Conservation (phyloP, 2,113 vertebrate genomes). For the Marmota monax region DNA sequence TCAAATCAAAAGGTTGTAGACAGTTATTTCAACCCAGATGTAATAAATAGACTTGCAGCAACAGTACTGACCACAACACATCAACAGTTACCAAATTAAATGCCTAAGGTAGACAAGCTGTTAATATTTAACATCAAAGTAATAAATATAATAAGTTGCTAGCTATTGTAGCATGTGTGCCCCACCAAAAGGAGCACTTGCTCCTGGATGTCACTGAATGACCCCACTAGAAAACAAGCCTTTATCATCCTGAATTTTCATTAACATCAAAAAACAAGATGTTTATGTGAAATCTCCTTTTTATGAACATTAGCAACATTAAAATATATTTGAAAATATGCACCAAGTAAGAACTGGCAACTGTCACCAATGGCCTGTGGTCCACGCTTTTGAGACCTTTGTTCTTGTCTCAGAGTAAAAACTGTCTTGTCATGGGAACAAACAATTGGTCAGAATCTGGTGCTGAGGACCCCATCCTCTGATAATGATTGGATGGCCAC, state of each 20-base stretch:
- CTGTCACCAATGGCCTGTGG: neutral
- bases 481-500: too few species aligned
- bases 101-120: neutral
- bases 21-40: neutral
- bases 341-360: neutral
- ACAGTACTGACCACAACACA: neutral
- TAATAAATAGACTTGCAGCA: neutral
- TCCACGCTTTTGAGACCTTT: neutral
- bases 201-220: neutral
- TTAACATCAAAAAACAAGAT: neutral
- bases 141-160: neutral
- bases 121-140: neutral
- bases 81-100: neutral
- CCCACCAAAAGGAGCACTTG: neutral
- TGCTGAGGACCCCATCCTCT: neutral
- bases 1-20: neutral
- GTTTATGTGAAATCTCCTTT: neutral
- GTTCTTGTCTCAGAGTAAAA: neutral
- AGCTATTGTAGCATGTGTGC: fast-evolving
- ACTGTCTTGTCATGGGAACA: neutral
- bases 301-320: neutral
- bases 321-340: neutral
- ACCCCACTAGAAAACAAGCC: neutral
- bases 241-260: neutral
- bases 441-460: neutral